phyloP scores from a whole-genome alignment of 2,888 invertebrate species.

The Venustoraphidia nigricollis region DNA sequence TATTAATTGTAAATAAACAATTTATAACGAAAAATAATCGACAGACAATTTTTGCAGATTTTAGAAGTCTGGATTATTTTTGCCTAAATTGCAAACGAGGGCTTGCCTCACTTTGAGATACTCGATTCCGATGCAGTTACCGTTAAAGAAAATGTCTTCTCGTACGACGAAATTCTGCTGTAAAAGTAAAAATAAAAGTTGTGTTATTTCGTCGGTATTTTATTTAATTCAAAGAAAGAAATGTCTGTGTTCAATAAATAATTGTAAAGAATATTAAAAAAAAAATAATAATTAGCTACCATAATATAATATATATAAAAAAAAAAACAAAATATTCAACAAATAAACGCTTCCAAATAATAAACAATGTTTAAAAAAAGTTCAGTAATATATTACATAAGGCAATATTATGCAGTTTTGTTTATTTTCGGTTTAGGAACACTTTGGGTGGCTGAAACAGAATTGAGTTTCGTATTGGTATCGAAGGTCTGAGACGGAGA shows the following conservation, averaged over 20 bases:
- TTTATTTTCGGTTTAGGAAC: slow-evolving; percentile 3
- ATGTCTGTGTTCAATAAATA: not conserved
- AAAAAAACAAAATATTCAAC: not conserved
- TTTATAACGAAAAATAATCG: too few relatives aligned
- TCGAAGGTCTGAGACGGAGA: not conserved
- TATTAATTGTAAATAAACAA: too few relatives aligned
- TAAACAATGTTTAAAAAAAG: not conserved
- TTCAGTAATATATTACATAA: slow-evolving; percentile 1
- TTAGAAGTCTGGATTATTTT: too few relatives aligned
- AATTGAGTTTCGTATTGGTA: not conserved
- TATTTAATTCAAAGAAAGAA: not conserved
- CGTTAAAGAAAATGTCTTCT: too few relatives aligned
- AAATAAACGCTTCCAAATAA: not conserved
- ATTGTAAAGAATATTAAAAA: not conserved
- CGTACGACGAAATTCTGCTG: too few relatives aligned
- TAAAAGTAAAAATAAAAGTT: too few relatives aligned
- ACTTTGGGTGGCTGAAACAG: slow-evolving; percentile 3
- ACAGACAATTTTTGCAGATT: too few relatives aligned
- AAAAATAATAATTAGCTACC: not conserved
- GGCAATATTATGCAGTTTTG: slow-evolving; percentile 2
- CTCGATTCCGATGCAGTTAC: too few relatives aligned
- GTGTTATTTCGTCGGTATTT: too few relatives aligned
- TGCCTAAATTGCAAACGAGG: too few relatives aligned
- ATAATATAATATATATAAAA: not conserved
- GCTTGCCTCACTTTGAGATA: too few relatives aligned